Base-by-base conservation (phyloP, 2,113 vertebrate species). In the Chaetodon trifascialis region DNA sequence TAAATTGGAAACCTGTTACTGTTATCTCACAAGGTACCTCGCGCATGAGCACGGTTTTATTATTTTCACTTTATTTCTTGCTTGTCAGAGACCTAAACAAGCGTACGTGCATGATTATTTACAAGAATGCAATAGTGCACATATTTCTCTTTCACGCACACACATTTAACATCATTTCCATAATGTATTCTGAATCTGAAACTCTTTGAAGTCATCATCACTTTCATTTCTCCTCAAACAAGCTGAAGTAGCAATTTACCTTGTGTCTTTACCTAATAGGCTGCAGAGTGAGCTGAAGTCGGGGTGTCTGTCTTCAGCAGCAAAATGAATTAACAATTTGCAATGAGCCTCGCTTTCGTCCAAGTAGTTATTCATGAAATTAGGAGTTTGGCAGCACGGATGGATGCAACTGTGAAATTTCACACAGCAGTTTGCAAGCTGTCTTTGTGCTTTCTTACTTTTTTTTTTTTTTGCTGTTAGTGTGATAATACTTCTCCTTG, bases 181-280 rank as follows among this genome's bases (percentile, higher is more conserved):
- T 79, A 76, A 84, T 76, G 49, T 62, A 73, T 86, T 85, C 82
- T 11, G n/a, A n/a, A 79, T 82, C 69, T 78, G 14, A 42, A 65
- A 60, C 58, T 77, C 79, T 91, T 88, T 89, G 83, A 88, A 86
- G 84, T 74, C 67, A 63, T 78, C 85, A 44, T 75, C 72, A 55
- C 76, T 78, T 89, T 71, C 60, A 80, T 86, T 84, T 63, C 46
- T 75, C 25, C 52, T 79, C 68, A 55, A 85, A 83, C 11, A 76
- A 88, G 84, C 82, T 83, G 60, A 88, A 84, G 71, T 76, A 56
- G 86, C 68, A 80, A 40, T 89, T 88, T 87, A 51, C 59, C 74
- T 76, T 79, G 84, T 91, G 85, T 90, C 82, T 91, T 89, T 84
- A 85, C 88, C 89, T 90, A 89, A 89, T 86, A 73, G 71, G 78